These are phyloP conservation scores for Callaeas wilsoni DNA, from an alignment of 2,113 vertebrate species.

Conservation along the genomic window DNA sequence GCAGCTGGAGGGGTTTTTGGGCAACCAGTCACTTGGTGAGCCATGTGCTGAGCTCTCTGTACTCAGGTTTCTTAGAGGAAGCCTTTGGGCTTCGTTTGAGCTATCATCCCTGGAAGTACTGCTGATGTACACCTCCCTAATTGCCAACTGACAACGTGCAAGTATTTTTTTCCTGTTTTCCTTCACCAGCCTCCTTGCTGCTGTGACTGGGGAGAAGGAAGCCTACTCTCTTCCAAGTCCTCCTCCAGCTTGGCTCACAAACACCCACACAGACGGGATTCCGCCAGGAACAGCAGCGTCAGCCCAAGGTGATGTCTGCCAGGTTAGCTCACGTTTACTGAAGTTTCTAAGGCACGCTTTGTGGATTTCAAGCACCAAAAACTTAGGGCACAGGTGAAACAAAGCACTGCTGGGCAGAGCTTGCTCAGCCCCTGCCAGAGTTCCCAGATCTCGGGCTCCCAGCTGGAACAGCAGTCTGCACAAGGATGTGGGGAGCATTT, in stretches of 20 bases:
- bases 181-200: background rate
- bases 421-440: background rate
- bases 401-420: background rate
- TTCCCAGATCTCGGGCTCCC: background rate
- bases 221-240: background rate
- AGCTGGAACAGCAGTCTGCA: background rate
- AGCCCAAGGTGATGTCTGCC: background rate
- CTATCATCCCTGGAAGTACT: background rate
- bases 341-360: background rate
- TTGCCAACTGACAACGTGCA: background rate
- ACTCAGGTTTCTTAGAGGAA: background rate
- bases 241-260: background rate
- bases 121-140: background rate
- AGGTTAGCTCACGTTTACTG: background rate
- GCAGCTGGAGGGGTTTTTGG: background rate
- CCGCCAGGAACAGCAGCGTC: background rate
- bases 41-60: background rate
- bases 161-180: background rate
- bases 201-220: background rate
- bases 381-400: accelerated
- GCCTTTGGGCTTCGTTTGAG: background rate
- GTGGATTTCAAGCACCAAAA: background rate
- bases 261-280: background rate
- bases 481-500: background rate
- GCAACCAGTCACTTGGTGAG: background rate